Base-by-base conservation (phyloP, 2,113 vertebrate genomes). In the Delphinus delphis region DNA sequence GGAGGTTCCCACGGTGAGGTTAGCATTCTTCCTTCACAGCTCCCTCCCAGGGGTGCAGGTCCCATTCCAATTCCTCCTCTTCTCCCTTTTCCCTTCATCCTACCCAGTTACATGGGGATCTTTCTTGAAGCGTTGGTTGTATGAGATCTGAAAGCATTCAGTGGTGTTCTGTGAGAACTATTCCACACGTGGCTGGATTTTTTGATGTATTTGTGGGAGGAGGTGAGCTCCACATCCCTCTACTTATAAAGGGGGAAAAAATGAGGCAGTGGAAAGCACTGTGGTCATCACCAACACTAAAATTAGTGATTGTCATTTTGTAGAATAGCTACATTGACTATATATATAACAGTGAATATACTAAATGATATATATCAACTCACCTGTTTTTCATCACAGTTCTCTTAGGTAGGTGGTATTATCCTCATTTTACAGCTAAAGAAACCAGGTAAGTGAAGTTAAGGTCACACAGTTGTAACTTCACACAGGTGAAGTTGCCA, bases 381-480 rank as follows among this genome's bases (percentile, higher is more conserved):
- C 47, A 93, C 65, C 26, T 53, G 4, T 60, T 74, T 55, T 14
- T 93, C 50, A 86, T 6, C 68, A 15, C 26, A 86, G 3, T 55
- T 47, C 28, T 95, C 65, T 85, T 74, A 68, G 33, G 55, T n/a
- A 79, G 47, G 20, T 44, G 74, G 26, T 31, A 31, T 26, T 67
- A 63, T 68, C 38, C 65, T 86, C 50, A 90, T 62, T 97, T 81
- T 67, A 90, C 17, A 81, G 80, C 23, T 68, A 25, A 86, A 90
- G 58, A 90, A 95, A 86, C 38, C 65, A 86, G 20, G 55, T 90
- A 60, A 67, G 36, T 33, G 47, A 87, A 83, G 33, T 79, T n/a
- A 79, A 55, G 47, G 76, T n/a, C 73, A 62, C 60, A 62, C 60
- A 25, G 21, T 62, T 23, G 23, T 62, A 62, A 62, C 60, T 60